Evolutionary conservation across 1,140 invertebrate species (phyloP).

Genomic region (Chionoecetes opilio): DNA sequence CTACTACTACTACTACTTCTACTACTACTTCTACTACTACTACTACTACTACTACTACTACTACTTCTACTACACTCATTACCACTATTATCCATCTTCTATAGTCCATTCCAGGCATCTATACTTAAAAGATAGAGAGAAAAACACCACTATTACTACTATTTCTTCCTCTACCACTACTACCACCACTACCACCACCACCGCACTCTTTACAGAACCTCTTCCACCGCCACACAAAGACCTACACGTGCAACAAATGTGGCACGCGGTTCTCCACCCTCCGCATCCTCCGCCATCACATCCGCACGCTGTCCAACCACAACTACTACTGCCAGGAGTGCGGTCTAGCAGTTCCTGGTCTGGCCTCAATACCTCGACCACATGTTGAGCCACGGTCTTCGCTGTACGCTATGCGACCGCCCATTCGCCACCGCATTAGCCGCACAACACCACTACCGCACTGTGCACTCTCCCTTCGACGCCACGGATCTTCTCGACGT

Average conservation of each 20-base stretch:
- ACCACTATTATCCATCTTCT: neutral
- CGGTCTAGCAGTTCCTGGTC: constrained; percentile 32
- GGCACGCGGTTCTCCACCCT: constrained; percentile 62
- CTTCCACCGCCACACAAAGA: constrained; percentile 58
- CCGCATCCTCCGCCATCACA: constrained; percentile 63
- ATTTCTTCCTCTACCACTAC: no score
- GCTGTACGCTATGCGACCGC: constrained; percentile 48
- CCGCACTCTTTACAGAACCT: constrained; percentile 63
- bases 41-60: neutral
- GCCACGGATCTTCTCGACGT: neutral
- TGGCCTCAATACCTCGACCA: constrained; percentile 55
- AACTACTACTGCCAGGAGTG: constrained; percentile 69
- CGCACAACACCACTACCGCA: constrained; percentile 64
- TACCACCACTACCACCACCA: no score
- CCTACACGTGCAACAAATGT: constrained; percentile 70
- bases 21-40: neutral
- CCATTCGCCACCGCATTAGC: constrained; percentile 49
- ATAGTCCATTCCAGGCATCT: no score
- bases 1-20: neutral
- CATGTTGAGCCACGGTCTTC: constrained; percentile 52
- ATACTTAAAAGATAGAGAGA: no score
- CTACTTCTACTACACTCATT: neutral
- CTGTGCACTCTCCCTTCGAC: neutral
- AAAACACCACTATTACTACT: no score
- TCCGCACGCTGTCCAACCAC: constrained; percentile 62